phyloP scores from a whole-genome alignment of 2,113 vertebrate genomes.

The Sinosuthora webbiana region DNA sequence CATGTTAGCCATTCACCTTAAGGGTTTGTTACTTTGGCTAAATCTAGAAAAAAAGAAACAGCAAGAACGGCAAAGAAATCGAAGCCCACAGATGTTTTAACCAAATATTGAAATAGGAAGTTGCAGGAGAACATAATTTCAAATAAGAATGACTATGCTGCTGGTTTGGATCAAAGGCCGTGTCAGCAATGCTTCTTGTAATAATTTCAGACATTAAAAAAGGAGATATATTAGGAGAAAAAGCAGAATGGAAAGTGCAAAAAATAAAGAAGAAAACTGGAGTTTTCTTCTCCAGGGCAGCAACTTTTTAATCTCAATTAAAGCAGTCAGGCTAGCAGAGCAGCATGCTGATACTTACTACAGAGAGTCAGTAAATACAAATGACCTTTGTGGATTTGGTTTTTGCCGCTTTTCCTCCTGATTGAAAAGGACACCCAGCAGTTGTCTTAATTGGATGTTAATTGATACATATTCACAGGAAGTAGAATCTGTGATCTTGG shows the following conservation, averaged over 20 bases:
- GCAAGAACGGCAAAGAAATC: neutral
- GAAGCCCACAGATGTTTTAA: neutral
- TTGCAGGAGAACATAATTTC: neutral
- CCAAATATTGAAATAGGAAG: neutral
- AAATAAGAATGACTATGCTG: neutral
- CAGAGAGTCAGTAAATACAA: slow-evolving; percentile 1
- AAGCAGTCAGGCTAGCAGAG: neutral
- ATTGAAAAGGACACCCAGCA: neutral
- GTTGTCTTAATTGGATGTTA: slow-evolving; percentile 32
- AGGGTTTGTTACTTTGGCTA: neutral
- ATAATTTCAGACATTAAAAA: neutral
- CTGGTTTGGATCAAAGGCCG: neutral
- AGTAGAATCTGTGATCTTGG: slow-evolving; percentile 21
- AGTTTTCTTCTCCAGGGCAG: neutral
- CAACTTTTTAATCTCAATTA: slow-evolving; percentile 22
- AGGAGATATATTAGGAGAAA: neutral
- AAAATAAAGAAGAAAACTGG: neutral
- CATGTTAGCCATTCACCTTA: neutral
- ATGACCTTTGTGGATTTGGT: neutral
- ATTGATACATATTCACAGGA: slow-evolving; percentile 46
- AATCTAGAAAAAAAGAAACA: neutral
- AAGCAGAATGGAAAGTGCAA: neutral
- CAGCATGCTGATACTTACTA: neutral
- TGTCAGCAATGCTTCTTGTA: neutral
- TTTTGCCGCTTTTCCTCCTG: slow-evolving; percentile 16